Base-by-base conservation (phyloP, 2,888 invertebrate species). In the Mystacides longicornis region DNA sequence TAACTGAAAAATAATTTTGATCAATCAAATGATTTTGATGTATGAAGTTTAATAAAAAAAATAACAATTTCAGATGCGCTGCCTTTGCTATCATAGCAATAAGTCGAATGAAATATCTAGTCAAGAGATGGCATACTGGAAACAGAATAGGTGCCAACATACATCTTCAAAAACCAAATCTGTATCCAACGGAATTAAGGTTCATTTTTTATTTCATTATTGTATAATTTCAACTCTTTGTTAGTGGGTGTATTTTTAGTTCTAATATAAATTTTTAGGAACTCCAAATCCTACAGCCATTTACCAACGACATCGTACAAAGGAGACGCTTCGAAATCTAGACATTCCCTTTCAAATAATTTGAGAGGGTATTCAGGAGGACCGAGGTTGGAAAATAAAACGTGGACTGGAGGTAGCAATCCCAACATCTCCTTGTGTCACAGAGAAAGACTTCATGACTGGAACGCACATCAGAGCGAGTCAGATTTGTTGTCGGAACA, bases 91-190 rank as follows among this genome's bases (percentile, higher is more conserved):
- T 85, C 3, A 74, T 85, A 37, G 81, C 83, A 42, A 72, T 85
- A 50, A 69, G 75, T 42, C 72, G 87, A 54, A 85, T 87, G 82
- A 82, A 82, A 63, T 85, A 77, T 69, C 71, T 86, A 60, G 81
- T 83, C 2, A 68, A 74, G 53, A 72, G 82, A 42, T 85, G 85
- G 85, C 77, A 77, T 58, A 78, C 75, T 2, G 83, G 82, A 1
- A 77, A 75, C 62, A 71, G 81, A 52, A 72, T 80, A 52, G 79
- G 78, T 3, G 75, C 78, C 46, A 77, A 77, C 31, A 57, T 61
- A 48, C 61, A 59, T 27, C 57, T 61, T 56, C 65, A 62, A 54
- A 54, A 55, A 53, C 53, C 59, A 1, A 61, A 61, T 51, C 23
- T 48, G 20, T 57, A 56, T 42, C 59, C 59, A 1, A 61, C 57